A percentile compares a stretch with the other conserved stretches of the same genome.
Conservation (phyloP, 2,797 vertebrate genomes). For the Orientallactaga sibirica region DNA sequence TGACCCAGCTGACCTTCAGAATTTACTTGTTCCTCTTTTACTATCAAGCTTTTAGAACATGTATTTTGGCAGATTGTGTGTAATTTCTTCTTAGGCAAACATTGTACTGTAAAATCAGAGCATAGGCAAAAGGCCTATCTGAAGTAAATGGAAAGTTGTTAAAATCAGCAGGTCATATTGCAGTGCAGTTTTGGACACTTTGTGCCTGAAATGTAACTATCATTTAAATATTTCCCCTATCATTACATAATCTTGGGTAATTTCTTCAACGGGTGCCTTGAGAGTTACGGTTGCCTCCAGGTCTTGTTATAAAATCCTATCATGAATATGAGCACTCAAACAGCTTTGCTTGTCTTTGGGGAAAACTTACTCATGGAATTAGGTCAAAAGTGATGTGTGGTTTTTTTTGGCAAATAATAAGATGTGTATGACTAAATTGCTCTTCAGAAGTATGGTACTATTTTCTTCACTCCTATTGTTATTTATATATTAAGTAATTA, state of each 20-base stretch:
- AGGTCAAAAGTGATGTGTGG: background rate
- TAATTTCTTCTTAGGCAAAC: slow-evolving; percentile 1
- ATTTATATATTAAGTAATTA: slow-evolving; percentile 10
- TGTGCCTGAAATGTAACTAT: background rate
- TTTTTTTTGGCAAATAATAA: slow-evolving; percentile 12
- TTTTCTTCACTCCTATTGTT: slow-evolving; percentile 5
- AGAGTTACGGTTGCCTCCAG: background rate
- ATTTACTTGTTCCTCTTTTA: background rate
- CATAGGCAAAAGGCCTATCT: background rate
- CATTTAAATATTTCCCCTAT: background rate
- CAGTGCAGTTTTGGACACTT: background rate
- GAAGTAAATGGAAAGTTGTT: background rate
- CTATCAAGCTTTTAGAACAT: background rate
- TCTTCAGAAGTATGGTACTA: background rate
- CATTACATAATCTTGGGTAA: background rate
- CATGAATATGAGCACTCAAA: background rate
- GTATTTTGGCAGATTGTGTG: background rate
- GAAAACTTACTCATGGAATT: slow-evolving; percentile 3
- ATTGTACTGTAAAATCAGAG: background rate
- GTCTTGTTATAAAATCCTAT: background rate
- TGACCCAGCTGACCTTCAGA: background rate
- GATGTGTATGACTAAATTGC: background rate
- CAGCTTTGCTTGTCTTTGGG: background rate
- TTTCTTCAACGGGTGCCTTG: background rate
- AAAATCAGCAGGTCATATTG: background rate